Conservation (phyloP, 1,140 invertebrate genomes). For the Pseudomyrmex sp. region DNA sequence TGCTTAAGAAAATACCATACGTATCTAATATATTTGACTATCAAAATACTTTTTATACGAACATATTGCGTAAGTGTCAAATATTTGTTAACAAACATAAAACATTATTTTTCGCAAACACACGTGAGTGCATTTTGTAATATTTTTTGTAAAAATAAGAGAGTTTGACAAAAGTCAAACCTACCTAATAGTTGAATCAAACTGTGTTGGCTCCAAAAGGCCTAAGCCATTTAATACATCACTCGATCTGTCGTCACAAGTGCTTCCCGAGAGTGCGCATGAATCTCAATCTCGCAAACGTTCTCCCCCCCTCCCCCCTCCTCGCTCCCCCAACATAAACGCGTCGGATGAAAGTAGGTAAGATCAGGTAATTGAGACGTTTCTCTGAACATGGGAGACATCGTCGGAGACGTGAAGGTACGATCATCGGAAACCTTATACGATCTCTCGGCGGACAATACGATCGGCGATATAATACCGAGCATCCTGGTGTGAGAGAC, state of each 20-base stretch:
- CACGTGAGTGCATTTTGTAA: too few relatives aligned
- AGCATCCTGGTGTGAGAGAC: conserved; percentile 65
- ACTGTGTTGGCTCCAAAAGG: too few relatives aligned
- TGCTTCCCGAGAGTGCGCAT: not conserved
- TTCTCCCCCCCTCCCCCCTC: conserved; percentile 17
- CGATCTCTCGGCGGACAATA: conserved; percentile 58
- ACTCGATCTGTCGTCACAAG: conserved; percentile 15
- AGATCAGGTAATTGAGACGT: conserved; percentile 70
- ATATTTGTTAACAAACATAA: too few relatives aligned
- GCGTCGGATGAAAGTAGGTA: conserved; percentile 61
- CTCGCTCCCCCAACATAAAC: not conserved
- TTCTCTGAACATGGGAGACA: conserved; percentile 32
- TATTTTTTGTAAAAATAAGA: too few relatives aligned
- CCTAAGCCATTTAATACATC: not conserved
- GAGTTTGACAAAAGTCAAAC: too few relatives aligned
- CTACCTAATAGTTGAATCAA: too few relatives aligned
- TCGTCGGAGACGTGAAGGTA: conserved; percentile 64
- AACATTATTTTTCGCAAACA: too few relatives aligned
- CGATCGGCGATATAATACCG: conserved; percentile 58
- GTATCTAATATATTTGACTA: too few relatives aligned
- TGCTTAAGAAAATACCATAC: too few relatives aligned
- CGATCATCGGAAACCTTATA: conserved; percentile 71
- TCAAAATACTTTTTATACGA: too few relatives aligned
- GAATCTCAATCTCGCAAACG: not conserved
- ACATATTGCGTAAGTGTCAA: too few relatives aligned